Evolutionary conservation across 2,797 vertebrate genomes (phyloP).

Genomic region (Rhabdomys pumilio): DNA sequence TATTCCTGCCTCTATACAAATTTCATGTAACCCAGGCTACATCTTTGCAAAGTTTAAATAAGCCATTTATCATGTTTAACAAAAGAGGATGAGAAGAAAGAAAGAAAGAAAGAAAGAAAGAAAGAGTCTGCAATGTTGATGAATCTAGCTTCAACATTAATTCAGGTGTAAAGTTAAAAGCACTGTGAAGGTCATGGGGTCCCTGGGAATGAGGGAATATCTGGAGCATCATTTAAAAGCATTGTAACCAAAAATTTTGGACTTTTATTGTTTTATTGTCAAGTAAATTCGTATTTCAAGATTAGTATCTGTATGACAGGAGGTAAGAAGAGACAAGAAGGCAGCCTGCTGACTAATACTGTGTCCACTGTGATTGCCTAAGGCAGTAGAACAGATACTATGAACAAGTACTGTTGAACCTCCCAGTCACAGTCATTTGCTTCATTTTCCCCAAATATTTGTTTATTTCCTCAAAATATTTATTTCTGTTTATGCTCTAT

Average conservation of each 20-base stretch:
- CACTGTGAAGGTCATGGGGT: constrained; percentile 88
- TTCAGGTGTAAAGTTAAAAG: constrained; percentile 89
- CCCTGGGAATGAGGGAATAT: constrained; percentile 87
- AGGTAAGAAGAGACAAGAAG: constrained; percentile 82
- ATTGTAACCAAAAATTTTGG: constrained; percentile 87
- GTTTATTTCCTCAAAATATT: too few species aligned
- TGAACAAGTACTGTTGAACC: constrained; percentile 70
- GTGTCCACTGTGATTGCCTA: constrained; percentile 71
- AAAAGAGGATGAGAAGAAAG: too few species aligned
- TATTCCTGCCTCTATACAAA: constrained; percentile 65
- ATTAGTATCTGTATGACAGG: constrained; percentile 84
- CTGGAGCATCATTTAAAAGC: constrained; percentile 88
- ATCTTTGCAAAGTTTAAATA: constrained; percentile 64
- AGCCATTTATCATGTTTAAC: constrained; percentile 23
- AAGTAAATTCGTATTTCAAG: constrained; percentile 85
- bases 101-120: constrained; percentile 63
- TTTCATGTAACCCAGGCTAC: constrained; percentile 57
- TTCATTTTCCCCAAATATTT: constrained; percentile 29
- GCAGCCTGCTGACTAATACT: constrained; percentile 84
- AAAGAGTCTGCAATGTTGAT: constrained; percentile 87
- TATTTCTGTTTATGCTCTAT: not conserved
- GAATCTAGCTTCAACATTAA: constrained; percentile 88
- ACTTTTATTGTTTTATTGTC: constrained; percentile 89
- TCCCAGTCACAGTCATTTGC: constrained; percentile 1
- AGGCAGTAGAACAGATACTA: constrained; percentile 68